These are phyloP conservation scores for Cylindroiulus punctatus DNA, from an alignment of 2,888 invertebrate genomes.

Conservation along the genomic window DNA sequence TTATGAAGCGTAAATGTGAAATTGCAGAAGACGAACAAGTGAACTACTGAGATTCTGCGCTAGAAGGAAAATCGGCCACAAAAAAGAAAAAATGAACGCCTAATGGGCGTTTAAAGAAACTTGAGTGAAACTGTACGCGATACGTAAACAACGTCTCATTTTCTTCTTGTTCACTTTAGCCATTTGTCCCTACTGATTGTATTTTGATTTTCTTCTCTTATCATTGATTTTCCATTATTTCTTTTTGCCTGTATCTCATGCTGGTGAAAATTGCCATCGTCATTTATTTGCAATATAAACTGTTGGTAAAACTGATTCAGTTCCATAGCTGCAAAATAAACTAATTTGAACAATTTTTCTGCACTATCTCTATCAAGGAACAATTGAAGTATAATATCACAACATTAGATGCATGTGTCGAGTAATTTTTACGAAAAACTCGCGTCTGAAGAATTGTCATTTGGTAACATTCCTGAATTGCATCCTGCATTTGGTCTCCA, in stretches of 20 bases:
- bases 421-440: too few species aligned
- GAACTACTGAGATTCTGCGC: background rate
- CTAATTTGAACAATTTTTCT: background rate
- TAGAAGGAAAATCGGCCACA: background rate
- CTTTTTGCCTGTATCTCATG: background rate
- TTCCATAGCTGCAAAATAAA: background rate
- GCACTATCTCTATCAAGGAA: too few species aligned
- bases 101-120: background rate
- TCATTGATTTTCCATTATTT: background rate
- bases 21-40: constrained; percentile 44
- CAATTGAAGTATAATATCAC: too few species aligned
- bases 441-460: too few species aligned
- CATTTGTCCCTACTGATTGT: background rate
- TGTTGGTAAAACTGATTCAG: too few species aligned
- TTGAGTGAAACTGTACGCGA: background rate
- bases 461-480: too few species aligned
- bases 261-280: background rate
- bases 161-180: background rate
- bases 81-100: background rate
- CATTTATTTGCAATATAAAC: background rate
- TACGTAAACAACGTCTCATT: background rate
- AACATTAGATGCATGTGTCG: too few species aligned
- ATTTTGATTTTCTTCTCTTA: background rate
- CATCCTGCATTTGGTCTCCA: too few species aligned
- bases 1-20: constrained; percentile 53